Evolutionary conservation across 1,140 invertebrate genomes (phyloP), one percentile per base, ranked within the genome.

Genomic region (Drosophila sp.): DNA sequence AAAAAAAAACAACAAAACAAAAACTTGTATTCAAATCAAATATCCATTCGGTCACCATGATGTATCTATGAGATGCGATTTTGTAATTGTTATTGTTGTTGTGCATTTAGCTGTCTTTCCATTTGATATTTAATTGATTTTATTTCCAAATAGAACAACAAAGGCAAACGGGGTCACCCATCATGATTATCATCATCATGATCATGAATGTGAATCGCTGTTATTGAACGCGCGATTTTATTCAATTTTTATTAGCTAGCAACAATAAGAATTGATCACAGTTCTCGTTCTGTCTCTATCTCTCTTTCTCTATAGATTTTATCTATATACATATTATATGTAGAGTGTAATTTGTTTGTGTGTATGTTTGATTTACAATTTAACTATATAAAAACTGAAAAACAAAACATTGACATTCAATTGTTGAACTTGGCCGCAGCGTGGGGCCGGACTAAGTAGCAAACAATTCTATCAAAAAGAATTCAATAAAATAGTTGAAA

Each of bases 211-310:
- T n/a, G 30, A 11, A 1, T 60, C 32, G 66, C 65, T 87, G 84
- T 78, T 84, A 87, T 87, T 87, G 84, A 87, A 75, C 67, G 84
- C 80, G 85, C 77, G 80, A 87, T 87, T 84, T 87, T 87, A 87
- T 87, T 89, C 80, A 87, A 89, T 87, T 84, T 87, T 87, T 89
- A 87, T 89, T 80, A 87, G 68, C 56, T 54, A 86, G 40, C 70
- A 77, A 70, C 56, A 33, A 58, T 58, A 35, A 23, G 56, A 58
- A 58, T 35, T 58, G 33, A 50, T 50, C 44, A 27, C 2, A 50
- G 44, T 50, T 50, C 44, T 50, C 23, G 7, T 8, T 50, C 44
- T 27, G 23, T 27, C 7, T 50, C 44, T 50, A 2, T 27, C 44
- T 27, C 23, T 50, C 4, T 47, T 0, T 11, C 11, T 40, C 40